Conservation (phyloP, 2,797 vertebrate species). For the Varecia variegata region DNA sequence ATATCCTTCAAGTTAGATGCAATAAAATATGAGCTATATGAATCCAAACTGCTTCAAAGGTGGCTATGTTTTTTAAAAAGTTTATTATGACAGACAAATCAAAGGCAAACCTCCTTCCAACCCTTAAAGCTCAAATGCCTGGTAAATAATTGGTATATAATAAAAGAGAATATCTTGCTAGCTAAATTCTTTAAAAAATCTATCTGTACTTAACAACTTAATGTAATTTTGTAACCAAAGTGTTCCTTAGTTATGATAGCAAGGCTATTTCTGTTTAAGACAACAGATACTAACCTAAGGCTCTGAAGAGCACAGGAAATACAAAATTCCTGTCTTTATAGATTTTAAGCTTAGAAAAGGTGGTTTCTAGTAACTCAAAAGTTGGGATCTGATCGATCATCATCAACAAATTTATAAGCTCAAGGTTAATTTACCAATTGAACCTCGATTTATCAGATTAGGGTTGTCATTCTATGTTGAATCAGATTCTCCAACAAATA, state of each 20-base stretch:
- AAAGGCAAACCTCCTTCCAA: slow-evolving; percentile 44
- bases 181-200: background rate
- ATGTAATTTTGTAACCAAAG: background rate
- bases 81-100: slow-evolving; percentile 17
- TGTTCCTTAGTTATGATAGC: background rate
- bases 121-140: slow-evolving; percentile 1
- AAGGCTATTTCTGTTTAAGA: slow-evolving; percentile 24
- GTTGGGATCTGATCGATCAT: slow-evolving; percentile 39
- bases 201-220: background rate
- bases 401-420: slow-evolving; percentile 38
- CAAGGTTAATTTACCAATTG: slow-evolving; percentile 48
- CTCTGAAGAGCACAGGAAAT: slow-evolving; percentile 40
- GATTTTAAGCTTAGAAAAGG: slow-evolving; percentile 35
- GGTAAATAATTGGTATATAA: background rate
- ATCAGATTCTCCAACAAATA: slow-evolving; percentile 72
- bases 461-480: slow-evolving; percentile 50
- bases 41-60: slow-evolving; percentile 30
- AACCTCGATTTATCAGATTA: slow-evolving; percentile 53
- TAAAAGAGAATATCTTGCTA: slow-evolving; percentile 3
- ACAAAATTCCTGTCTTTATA: background rate
- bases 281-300: slow-evolving; percentile 13
- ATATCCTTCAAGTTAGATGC: slow-evolving; percentile 44
- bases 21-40: slow-evolving; percentile 32
- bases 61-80: background rate
- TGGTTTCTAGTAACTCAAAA: slow-evolving; percentile 52